These are phyloP conservation scores for Globicephala melas DNA, from an alignment of 2,113 vertebrate species.

Conservation along the genomic window DNA sequence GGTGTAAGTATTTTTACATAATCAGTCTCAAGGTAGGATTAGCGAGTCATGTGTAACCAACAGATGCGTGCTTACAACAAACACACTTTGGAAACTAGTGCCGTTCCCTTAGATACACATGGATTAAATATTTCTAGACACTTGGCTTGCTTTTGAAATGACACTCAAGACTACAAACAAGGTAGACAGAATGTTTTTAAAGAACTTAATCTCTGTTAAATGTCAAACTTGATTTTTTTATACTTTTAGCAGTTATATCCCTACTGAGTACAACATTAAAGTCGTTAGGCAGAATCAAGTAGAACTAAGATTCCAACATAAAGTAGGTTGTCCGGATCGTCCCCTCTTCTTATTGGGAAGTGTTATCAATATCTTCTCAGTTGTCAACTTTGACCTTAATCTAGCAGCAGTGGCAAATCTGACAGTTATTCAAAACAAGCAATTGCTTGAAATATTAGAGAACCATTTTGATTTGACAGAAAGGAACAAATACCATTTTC, in stretches of 20 bases:
- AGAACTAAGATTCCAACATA: constrained; percentile 23
- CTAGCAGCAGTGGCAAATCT: constrained; percentile 6
- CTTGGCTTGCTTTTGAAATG: constrained; percentile 36
- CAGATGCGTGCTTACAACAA: constrained; percentile 39
- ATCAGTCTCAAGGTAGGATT: not conserved
- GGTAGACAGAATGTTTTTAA: constrained; percentile 35
- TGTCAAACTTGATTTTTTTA: constrained; percentile 43
- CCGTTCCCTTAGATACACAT: constrained; percentile 23
- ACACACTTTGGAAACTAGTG: constrained; percentile 29
- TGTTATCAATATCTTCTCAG: constrained; percentile 24
- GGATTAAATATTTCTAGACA: constrained; percentile 41
- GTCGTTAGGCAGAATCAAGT: constrained; percentile 33
- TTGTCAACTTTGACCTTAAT: constrained; percentile 69
- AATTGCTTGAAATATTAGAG: constrained; percentile 59
- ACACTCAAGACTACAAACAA: not conserved
- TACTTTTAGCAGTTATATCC: not conserved
- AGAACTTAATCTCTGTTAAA: constrained; percentile 52
- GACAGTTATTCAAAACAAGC: constrained; percentile 62
- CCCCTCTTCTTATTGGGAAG: constrained; percentile 6
- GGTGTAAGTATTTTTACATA: constrained; percentile 16
- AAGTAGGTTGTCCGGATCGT: not conserved
- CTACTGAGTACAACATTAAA: constrained; percentile 43
- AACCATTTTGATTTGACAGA: constrained; percentile 45
- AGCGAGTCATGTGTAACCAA: not conserved
- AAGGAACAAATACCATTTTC: constrained; percentile 58